phyloP scores from a whole-genome alignment of 2,888 invertebrate species.

The Stenodema calcarata region DNA sequence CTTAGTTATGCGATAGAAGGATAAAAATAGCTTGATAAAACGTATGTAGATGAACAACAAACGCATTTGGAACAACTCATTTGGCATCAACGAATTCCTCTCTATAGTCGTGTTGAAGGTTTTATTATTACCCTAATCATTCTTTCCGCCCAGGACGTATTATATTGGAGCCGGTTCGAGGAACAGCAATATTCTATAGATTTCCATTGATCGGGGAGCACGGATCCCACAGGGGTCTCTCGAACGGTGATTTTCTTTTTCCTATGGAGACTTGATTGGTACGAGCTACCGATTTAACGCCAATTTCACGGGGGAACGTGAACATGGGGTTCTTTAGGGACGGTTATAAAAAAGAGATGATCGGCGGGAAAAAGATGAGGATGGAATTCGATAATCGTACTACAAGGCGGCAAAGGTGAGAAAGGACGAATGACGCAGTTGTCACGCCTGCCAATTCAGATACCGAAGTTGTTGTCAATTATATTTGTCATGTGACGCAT shows the following conservation, averaged over 20 bases:
- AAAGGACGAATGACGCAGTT: neutral
- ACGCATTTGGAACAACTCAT: neutral
- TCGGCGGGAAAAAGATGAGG: neutral
- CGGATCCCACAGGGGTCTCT: neutral
- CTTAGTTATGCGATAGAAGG: no score
- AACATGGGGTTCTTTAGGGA: neutral
- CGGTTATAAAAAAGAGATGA: neutral
- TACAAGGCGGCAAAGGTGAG: neutral
- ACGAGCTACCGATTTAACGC: neutral
- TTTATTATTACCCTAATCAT: neutral
- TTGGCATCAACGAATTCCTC: neutral
- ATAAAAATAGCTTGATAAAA: no score
- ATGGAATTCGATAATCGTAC: neutral
- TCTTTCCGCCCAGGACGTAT: neutral
- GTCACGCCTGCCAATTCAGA: no score
- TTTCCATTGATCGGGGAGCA: neutral
- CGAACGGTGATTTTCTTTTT: neutral
- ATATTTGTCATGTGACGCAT: no score
- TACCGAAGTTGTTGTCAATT: neutral
- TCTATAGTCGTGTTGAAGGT: neutral
- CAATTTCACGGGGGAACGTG: neutral
- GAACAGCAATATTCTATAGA: neutral
- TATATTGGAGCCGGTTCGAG: neutral
- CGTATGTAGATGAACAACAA: no score
- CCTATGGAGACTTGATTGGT: neutral